These are phyloP conservation scores for Orchesella cincta DNA, from an alignment of 1,140 invertebrate species.

Conservation along the genomic window DNA sequence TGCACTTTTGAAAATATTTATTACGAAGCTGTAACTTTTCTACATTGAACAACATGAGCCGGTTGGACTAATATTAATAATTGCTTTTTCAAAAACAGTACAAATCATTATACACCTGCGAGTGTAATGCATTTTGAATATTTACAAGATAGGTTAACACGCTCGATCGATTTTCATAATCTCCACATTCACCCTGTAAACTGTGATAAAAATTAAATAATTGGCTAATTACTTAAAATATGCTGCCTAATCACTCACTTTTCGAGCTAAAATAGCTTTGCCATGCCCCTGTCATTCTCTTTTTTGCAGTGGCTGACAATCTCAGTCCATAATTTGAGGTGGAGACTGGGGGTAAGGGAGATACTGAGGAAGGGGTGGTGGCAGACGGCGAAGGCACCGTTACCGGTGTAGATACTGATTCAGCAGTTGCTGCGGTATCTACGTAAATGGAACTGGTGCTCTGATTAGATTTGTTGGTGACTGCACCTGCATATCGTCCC, in stretches of 20 bases:
- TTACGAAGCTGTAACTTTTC: too few species aligned
- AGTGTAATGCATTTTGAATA: too few species aligned
- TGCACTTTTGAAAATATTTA: too few species aligned
- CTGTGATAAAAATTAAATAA: constrained; percentile 26
- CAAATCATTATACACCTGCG: too few species aligned
- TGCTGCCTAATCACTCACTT: background rate
- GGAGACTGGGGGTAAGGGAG: background rate
- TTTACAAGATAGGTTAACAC: too few species aligned
- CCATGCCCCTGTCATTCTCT: constrained; percentile 41
- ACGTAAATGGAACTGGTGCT: constrained; percentile 39
- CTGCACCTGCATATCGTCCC: constrained; percentile 36
- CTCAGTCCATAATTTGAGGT: constrained; percentile 33
- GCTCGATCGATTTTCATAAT: too few species aligned
- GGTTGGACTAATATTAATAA: too few species aligned
- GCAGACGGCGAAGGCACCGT: constrained; percentile 5
- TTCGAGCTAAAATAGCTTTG: constrained; percentile 40
- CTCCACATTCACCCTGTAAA: background rate
- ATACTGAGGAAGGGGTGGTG: background rate
- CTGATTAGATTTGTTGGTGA: constrained; percentile 36
- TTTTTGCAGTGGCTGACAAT: constrained; percentile 34
- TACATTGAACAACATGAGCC: too few species aligned
- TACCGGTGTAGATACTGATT: constrained; percentile 23
- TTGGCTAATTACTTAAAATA: constrained; percentile 1
- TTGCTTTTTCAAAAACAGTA: too few species aligned
- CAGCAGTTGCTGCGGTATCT: constrained; percentile 31